Evolutionary conservation across 2,797 vertebrate species (phyloP), one percentile per base, ranked within the genome.

Genomic region (Danio aesculapii): DNA sequence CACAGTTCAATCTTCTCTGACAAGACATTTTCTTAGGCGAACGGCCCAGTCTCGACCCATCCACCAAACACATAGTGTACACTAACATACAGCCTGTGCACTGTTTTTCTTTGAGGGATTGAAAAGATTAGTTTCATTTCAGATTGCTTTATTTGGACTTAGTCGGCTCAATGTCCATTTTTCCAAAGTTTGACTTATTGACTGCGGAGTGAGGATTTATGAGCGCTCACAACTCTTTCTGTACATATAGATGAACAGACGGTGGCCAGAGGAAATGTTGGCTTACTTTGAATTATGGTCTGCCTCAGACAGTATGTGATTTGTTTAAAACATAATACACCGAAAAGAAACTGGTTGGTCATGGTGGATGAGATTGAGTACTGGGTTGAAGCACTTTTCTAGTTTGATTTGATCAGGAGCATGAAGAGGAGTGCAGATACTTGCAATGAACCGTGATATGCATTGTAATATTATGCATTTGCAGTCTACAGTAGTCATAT

Each of bases 1-100:
- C 69, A 77, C 85, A 79, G 75, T 70, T 88, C 85, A 79, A 63
- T 84, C 85, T 79, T 85, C 64, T 67, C 63, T 68, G 71, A 86
- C 76, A 82, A 70, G 64, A 74, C 62, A 82, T 85, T 88, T 86
- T 79, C 80, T 85, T 87, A 85, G 85, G 87, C 77, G 43, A 71
- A 8, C 17, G 14, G 80, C 86, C 86, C 77, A 83, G 81, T 67
- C 67, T 71, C 80, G 61, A 82, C 64, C 79, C 78, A 57, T 75
- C 76, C 71, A 77, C 61, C 78, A 66, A 77, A 81, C 76, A 78
- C 75, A 69, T 59, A 75, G 58, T 30, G 75, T 63, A 75, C 77
- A 59, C 74, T 72, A 77, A 83, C 80, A 79, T 78, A 75, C 84
- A 84, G 64, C 77, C 66, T 59, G 63, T 57, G 12, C 41, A 10